Evolutionary conservation across 2,113 vertebrate species (phyloP).

Genomic region (Alaudala cheleensis): DNA sequence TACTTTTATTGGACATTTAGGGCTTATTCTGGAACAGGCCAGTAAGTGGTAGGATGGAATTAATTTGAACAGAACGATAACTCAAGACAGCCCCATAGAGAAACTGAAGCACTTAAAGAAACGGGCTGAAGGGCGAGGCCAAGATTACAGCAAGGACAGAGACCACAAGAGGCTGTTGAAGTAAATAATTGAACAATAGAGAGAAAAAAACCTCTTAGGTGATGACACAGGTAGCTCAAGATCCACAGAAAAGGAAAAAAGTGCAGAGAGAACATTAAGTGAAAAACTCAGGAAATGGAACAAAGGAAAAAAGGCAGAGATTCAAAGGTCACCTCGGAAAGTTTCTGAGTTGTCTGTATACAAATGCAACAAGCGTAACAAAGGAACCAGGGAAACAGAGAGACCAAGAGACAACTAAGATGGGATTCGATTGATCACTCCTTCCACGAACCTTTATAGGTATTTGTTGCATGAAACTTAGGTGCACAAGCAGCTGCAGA

Average conservation of each 20-base stretch:
- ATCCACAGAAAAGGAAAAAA: slow-evolving; percentile 17
- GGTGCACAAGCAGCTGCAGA: background rate
- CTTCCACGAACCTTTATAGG: background rate
- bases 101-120: slow-evolving; percentile 11
- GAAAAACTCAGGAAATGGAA: slow-evolving; percentile 61
- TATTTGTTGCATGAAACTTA: background rate
- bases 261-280: slow-evolving; percentile 42
- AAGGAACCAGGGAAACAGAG: slow-evolving; percentile 22
- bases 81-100: background rate
- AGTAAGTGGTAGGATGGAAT: slow-evolving; percentile 53
- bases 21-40: slow-evolving; percentile 43
- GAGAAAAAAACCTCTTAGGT: slow-evolving; percentile 22
- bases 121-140: background rate
- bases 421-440: slow-evolving; percentile 5
- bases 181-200: slow-evolving; percentile 35
- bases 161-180: background rate
- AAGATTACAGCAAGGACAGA: background rate
- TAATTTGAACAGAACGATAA: slow-evolving; percentile 45
- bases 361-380: slow-evolving; percentile 33
- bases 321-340: slow-evolving; percentile 60
- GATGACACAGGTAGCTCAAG: slow-evolving; percentile 9
- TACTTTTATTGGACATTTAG: slow-evolving; percentile 38
- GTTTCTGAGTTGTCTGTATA: slow-evolving; percentile 61
- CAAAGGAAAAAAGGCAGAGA: slow-evolving; percentile 55
- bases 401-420: slow-evolving; percentile 5